Percentiles rank a stretch among this genome's conserved stretches.
Evolutionary conservation across 1,140 invertebrate genomes (phyloP).

Genomic region (Heliconius hewitsoni): DNA sequence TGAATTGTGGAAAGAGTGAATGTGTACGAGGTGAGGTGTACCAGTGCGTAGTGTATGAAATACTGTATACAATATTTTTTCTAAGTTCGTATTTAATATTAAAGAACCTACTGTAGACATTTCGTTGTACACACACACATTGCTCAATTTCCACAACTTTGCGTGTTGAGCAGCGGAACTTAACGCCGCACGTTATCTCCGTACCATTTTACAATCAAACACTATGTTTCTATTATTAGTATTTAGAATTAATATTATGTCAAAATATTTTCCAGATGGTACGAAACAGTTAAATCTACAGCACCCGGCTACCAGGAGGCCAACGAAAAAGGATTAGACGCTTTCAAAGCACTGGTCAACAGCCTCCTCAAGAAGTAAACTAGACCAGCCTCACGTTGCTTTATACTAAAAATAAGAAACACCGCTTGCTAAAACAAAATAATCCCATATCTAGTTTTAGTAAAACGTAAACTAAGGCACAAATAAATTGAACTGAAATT

Average conservation of each 20-base stretch:
- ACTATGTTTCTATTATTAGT: not conserved
- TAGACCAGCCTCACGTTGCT: not conserved
- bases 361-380: conserved; percentile 88
- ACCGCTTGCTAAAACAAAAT: conserved; percentile 30
- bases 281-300: conserved; percentile 84
- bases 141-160: too few species aligned
- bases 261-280: conserved; percentile 81
- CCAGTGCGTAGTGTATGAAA: too few species aligned
- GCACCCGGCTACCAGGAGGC: conserved; percentile 88
- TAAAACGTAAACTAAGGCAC: conserved; percentile 48
- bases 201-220: too few species aligned
- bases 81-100: too few species aligned
- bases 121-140: too few species aligned
- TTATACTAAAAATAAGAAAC: conserved; percentile 24
- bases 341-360: conserved; percentile 78
- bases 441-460: conserved; percentile 47
- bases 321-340: conserved; percentile 83
- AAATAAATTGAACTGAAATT: conserved; percentile 50
- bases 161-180: not conserved
- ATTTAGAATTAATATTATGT: not conserved
- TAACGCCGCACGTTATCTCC: not conserved
- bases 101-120: too few species aligned
- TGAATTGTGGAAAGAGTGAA: too few species aligned
- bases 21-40: too few species aligned
- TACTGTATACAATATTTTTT: too few species aligned